phyloP scores from a whole-genome alignment of 2,113 vertebrate genomes.

The Rhodinocichla rosea region DNA sequence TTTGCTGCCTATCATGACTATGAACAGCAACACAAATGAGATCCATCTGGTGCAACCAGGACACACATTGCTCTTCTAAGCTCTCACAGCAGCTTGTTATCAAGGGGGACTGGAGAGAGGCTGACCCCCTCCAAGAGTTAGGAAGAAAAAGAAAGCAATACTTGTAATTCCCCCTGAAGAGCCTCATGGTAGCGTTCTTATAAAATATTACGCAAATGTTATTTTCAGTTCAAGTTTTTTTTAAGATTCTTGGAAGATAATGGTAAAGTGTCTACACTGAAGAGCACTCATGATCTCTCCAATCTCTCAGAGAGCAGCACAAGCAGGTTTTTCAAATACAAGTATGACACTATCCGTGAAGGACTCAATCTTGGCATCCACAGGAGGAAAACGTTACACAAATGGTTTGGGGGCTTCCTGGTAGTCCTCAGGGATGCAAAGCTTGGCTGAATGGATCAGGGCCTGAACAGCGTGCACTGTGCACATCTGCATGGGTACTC shows the following conservation, averaged over 20 bases:
- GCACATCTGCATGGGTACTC: not conserved
- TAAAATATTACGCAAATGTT: not conserved
- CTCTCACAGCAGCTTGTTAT: not conserved
- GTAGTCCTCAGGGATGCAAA: not conserved
- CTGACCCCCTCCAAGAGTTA: not conserved
- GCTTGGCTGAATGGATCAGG: not conserved
- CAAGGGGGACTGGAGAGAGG: not conserved
- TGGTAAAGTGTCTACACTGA: not conserved
- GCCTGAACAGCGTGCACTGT: not conserved
- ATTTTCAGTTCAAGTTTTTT: not conserved
- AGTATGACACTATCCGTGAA: not conserved
- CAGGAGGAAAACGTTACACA: rapidly evolving
- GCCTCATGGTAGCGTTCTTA: not conserved
- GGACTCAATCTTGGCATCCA: not conserved
- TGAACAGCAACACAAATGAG: slow-evolving; percentile 1
- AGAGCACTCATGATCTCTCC: not conserved
- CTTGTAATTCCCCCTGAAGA: not conserved
- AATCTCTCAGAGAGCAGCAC: not conserved
- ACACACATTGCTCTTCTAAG: not conserved
- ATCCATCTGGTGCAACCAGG: not conserved
- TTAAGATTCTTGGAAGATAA: not conserved
- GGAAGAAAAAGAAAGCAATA: not conserved
- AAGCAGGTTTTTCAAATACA: not conserved
- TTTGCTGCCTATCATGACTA: slow-evolving; percentile 23
- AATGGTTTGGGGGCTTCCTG: not conserved